Conservation (phyloP, 2,113 vertebrate species). For the Oreamnos americanus region DNA sequence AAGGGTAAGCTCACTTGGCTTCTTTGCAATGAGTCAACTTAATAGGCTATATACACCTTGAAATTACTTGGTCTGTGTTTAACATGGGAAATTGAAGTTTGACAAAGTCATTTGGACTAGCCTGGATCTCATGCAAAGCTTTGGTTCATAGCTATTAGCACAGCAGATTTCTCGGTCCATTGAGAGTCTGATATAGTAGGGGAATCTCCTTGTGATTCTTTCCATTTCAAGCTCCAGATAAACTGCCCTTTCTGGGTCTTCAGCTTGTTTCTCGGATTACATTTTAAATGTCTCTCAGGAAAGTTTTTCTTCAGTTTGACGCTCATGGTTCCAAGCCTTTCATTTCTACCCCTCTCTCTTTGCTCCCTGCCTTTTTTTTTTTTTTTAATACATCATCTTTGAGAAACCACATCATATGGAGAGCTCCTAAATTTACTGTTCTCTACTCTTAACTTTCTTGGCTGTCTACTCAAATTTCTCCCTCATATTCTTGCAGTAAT, state of each 20-base stretch:
- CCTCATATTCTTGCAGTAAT: constrained; percentile 27
- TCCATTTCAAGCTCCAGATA: constrained; percentile 28
- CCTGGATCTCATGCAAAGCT: constrained; percentile 35
- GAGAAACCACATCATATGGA: constrained; percentile 27
- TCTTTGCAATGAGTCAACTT: constrained; percentile 10
- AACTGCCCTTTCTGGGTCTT: constrained; percentile 64
- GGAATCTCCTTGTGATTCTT: constrained; percentile 51
- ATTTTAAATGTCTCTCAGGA: constrained; percentile 58
- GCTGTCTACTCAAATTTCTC: constrained; percentile 44
- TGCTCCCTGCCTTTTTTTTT: constrained; percentile 15
- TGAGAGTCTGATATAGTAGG: constrained; percentile 58
- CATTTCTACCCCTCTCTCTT: neutral
- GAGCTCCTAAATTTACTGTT: constrained; percentile 32
- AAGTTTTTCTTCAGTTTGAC: constrained; percentile 55
- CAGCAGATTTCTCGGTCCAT: constrained; percentile 60
- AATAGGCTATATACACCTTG: constrained; percentile 15
- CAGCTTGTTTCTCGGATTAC: constrained; percentile 61
- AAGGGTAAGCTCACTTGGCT: neutral
- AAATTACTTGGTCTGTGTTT: constrained; percentile 50
- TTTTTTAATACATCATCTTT: neutral
- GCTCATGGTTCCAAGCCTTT: constrained; percentile 51
- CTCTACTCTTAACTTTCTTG: constrained; percentile 43
- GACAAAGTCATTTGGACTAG: constrained; percentile 52
- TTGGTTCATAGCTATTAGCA: constrained; percentile 48
- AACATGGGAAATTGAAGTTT: constrained; percentile 52